Evolutionary conservation across 2,113 vertebrate genomes (phyloP).

Genomic region (Gavia stellata): DNA sequence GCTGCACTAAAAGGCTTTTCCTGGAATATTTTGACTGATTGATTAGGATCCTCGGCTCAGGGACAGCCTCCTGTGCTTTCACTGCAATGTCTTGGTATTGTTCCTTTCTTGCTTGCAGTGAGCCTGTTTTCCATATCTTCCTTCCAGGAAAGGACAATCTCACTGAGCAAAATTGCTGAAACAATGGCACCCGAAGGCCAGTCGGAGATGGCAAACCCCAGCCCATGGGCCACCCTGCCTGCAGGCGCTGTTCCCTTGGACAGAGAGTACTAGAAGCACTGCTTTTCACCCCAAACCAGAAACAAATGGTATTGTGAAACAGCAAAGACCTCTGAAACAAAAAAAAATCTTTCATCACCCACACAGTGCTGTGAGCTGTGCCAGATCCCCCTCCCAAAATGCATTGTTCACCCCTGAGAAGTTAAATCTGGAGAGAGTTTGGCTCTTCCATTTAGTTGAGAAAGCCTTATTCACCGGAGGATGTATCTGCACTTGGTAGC

Average conservation of each 20-base stretch:
- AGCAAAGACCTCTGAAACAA: background rate
- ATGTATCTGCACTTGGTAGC: background rate
- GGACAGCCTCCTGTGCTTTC: background rate
- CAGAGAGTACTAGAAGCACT: background rate
- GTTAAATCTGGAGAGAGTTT: background rate
- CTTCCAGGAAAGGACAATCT: background rate
- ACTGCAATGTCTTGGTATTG: background rate
- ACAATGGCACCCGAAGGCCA: accelerated
- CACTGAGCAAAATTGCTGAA: background rate
- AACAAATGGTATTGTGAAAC: constrained; percentile 20
- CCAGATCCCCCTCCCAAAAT: background rate
- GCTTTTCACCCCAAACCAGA: background rate
- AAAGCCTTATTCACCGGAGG: background rate
- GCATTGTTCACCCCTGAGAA: background rate
- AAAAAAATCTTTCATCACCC: background rate
- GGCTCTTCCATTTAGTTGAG: background rate
- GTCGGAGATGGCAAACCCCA: background rate
- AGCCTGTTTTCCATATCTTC: background rate
- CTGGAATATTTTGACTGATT: background rate
- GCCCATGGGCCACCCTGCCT: background rate
- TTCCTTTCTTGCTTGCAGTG: background rate
- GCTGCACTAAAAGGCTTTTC: background rate
- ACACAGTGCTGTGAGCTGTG: background rate
- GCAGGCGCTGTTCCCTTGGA: background rate
- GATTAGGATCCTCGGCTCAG: background rate